These are phyloP conservation scores for Caenorhabditis sp. DNA, from an alignment of 2,888 invertebrate genomes.

Conservation along the genomic window DNA sequence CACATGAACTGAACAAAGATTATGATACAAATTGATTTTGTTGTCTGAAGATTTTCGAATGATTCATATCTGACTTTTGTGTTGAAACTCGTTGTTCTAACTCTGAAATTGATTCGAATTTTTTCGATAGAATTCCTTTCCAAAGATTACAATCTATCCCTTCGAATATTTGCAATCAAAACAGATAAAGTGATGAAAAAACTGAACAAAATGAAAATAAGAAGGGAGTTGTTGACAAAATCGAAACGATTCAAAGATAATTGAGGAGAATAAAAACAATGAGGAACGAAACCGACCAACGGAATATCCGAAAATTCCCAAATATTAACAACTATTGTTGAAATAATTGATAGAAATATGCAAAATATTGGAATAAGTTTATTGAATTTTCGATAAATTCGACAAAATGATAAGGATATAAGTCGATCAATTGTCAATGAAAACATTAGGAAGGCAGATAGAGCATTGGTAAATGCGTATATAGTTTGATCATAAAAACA, in stretches of 20 bases:
- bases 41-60: conserved; percentile 25
- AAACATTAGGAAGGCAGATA: conserved; percentile 11
- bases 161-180: conserved; percentile 11
- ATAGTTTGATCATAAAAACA: conserved; percentile 18
- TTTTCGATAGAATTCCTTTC: background rate
- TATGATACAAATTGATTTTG: conserved; percentile 27
- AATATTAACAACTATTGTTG: background rate
- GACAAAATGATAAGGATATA: background rate
- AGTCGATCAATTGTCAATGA: conserved; percentile 17
- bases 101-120: conserved; percentile 8
- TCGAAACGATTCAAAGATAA: conserved; percentile 5
- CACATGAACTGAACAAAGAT: conserved; percentile 24
- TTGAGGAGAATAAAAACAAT: conserved; percentile 1
- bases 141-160: conserved; percentile 4
- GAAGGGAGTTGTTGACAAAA: conserved; percentile 9
- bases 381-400: conserved; percentile 2
- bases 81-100: conserved; percentile 11
- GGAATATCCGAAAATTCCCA: too few relatives aligned
- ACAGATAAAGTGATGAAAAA: conserved; percentile 7
- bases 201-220: conserved; percentile 15
- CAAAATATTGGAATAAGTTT: background rate
- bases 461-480: conserved; percentile 8
- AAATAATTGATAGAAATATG: conserved; percentile 8
- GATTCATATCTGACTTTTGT: conserved; percentile 21
- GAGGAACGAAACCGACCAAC: background rate